Conservation (phyloP, 2,113 vertebrate genomes). For the Nematolebias whitei region DNA sequence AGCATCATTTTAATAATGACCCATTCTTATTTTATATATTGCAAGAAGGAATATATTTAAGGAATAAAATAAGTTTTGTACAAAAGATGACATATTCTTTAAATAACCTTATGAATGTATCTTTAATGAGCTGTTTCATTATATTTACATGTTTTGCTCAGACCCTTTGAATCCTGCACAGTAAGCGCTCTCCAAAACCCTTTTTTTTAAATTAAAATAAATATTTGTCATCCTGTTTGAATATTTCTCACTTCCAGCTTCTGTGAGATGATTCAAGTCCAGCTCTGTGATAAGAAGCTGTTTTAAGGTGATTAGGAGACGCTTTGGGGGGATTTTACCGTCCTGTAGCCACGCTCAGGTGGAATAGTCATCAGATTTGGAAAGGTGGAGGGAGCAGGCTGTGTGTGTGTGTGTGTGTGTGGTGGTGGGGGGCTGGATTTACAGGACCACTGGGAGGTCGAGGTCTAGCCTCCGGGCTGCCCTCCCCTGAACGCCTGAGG, state of each 20-base stretch:
- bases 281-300: constrained; percentile 55
- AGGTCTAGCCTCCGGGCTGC: constrained; percentile 73
- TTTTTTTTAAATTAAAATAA: constrained; percentile 32
- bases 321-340: constrained; percentile 58
- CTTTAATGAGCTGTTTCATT: too few relatives aligned
- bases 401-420: constrained; percentile 12
- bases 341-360: constrained; percentile 46
- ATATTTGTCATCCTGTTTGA: constrained; percentile 35
- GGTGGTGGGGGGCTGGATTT: constrained; percentile 40
- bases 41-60: too few relatives aligned
- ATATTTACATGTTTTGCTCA: too few relatives aligned
- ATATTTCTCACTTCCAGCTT: too few relatives aligned
- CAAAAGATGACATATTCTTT: too few relatives aligned
- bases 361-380: constrained; percentile 60
- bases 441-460: constrained; percentile 76
- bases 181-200: neutral
- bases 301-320: constrained; percentile 66
- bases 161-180: neutral
- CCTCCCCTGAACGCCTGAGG: constrained; percentile 66
- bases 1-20: too few relatives aligned
- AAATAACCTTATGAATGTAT: too few relatives aligned
- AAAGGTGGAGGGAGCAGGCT: neutral
- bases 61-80: too few relatives aligned
- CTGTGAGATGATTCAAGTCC: constrained; percentile 63
- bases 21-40: too few relatives aligned